Conservation (phyloP, 2,888 invertebrate genomes). For the Venustoraphidia nigricollis region DNA sequence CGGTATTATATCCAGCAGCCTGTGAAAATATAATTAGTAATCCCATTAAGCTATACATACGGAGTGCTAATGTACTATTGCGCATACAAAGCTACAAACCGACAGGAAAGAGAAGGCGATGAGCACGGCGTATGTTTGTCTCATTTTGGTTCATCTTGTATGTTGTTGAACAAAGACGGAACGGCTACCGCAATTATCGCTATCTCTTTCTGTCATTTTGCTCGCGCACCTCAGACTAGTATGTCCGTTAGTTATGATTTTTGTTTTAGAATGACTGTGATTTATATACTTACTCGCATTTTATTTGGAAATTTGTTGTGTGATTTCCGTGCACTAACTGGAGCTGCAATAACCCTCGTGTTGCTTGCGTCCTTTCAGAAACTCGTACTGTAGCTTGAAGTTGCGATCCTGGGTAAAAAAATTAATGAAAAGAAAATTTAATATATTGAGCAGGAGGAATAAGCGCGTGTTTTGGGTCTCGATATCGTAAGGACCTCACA, state of each 20-base stretch:
- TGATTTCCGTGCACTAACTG: constrained; percentile 25
- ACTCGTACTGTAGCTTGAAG: constrained; percentile 31
- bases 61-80: too few species aligned
- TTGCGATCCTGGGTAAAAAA: constrained; percentile 29
- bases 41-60: too few species aligned
- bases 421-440: constrained; percentile 5
- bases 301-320: constrained; percentile 27
- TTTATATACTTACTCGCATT: constrained; percentile 30
- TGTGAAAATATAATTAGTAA: constrained; percentile 10
- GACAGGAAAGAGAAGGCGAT: too few species aligned
- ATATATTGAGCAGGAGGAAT: not conserved
- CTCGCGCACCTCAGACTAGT: too few species aligned
- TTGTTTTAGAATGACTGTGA: constrained; percentile 2
- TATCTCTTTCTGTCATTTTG: too few species aligned
- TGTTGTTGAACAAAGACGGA: too few species aligned
- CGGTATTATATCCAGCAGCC: constrained; percentile 20
- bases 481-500: too few species aligned
- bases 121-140: too few species aligned
- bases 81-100: too few species aligned
- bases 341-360: constrained; percentile 30
- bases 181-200: too few species aligned
- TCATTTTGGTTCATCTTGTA: too few species aligned
- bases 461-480: too few species aligned
- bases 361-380: constrained; percentile 27
- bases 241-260: not conserved